Evolutionary conservation across 2,113 vertebrate genomes (phyloP).

Genomic region (Vombatus ursinus): DNA sequence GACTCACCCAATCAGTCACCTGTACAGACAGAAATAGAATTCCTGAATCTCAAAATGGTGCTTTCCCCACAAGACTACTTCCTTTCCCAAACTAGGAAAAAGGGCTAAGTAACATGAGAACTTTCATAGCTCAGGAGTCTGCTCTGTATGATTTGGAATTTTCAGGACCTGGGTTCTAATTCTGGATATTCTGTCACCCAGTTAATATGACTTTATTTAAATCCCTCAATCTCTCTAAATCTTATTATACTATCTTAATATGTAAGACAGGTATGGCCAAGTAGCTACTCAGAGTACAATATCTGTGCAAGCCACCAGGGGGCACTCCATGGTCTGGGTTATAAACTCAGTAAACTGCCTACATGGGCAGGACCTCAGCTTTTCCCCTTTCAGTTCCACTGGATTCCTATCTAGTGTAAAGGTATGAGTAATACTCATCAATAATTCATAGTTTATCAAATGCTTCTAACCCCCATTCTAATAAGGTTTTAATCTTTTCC

Average conservation of each 20-base stretch:
- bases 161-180: background rate
- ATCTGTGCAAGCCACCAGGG: background rate
- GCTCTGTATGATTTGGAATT: background rate
- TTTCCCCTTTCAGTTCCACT: background rate
- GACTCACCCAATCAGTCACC: background rate
- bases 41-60: background rate
- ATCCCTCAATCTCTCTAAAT: background rate
- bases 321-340: background rate
- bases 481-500: background rate
- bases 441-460: background rate
- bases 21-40: background rate
- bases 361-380: background rate
- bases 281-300: background rate
- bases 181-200: background rate
- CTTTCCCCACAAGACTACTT: background rate
- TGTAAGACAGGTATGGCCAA: background rate
- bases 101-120: background rate
- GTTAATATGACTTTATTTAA: background rate
- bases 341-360: background rate
- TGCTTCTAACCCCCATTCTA: background rate
- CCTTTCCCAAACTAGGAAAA: background rate
- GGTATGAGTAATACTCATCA: background rate
- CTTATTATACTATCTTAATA: background rate
- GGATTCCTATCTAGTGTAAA: background rate
- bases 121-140: background rate